Conservation (phyloP, 2,888 invertebrate species). For the Epirrita christyi region DNA sequence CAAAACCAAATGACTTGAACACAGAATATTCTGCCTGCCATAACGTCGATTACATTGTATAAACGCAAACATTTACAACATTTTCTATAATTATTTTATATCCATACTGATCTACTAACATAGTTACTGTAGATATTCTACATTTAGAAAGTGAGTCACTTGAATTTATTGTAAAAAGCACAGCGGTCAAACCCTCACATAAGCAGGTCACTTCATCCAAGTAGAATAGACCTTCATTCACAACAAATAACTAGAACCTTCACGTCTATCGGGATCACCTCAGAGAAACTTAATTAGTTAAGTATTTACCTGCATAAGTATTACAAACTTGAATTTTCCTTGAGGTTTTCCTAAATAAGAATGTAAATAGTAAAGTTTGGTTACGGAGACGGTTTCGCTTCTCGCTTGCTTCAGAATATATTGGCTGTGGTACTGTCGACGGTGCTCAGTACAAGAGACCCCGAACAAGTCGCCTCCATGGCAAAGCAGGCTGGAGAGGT, state of each 20-base stretch:
- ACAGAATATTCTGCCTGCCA: slow-evolving; percentile 31
- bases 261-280: slow-evolving; percentile 62
- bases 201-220: slow-evolving; percentile 60
- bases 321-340: slow-evolving; percentile 40
- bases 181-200: slow-evolving; percentile 67
- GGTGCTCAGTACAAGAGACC: slow-evolving; percentile 95
- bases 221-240: slow-evolving; percentile 69
- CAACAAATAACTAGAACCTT: slow-evolving; percentile 68
- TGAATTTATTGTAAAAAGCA: slow-evolving; percentile 71
- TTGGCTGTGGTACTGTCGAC: slow-evolving; percentile 96
- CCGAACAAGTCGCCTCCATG: slow-evolving; percentile 96
- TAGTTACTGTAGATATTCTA: slow-evolving; percentile 68
- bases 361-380: slow-evolving; percentile 82
- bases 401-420: slow-evolving; percentile 92
- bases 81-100: slow-evolving; percentile 50
- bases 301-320: slow-evolving; percentile 10
- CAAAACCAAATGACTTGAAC: slow-evolving; percentile 31
- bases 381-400: slow-evolving; percentile 83
- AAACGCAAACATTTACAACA: slow-evolving; percentile 43
- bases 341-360: slow-evolving; percentile 65
- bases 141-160: slow-evolving; percentile 59
- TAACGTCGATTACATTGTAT: slow-evolving; percentile 46
- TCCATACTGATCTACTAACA: slow-evolving; percentile 79
- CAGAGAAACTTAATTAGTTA: slow-evolving; percentile 48
- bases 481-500: slow-evolving; percentile 98